Evolutionary conservation across 2,888 invertebrate genomes (phyloP).

Genomic region (Cryptus viduatorius): DNA sequence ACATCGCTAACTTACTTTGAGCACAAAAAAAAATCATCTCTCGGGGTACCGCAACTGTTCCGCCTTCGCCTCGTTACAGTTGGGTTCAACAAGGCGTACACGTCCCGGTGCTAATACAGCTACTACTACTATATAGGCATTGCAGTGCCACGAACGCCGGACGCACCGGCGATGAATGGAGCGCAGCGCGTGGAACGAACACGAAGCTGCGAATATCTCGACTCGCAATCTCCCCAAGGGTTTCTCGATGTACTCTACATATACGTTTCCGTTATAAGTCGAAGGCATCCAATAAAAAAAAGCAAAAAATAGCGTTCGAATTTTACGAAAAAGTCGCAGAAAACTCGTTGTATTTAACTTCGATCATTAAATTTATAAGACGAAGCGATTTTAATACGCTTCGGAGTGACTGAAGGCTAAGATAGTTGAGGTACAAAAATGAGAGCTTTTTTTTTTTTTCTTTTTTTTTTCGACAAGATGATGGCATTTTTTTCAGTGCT

Average conservation of each 20-base stretch:
- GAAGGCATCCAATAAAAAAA: conserved; percentile 10
- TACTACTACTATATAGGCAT: conserved; percentile 10
- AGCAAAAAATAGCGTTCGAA: too few relatives aligned
- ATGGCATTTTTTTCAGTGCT: background rate
- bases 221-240: conserved; percentile 33
- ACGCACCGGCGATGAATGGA: conserved; percentile 48
- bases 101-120: conserved; percentile 43
- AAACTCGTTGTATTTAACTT: background rate
- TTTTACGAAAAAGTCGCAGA: too few relatives aligned
- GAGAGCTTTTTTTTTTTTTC: background rate
- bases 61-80: conserved; percentile 44
- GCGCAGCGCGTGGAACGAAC: conserved; percentile 48
- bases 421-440: background rate
- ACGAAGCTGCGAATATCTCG: conserved; percentile 43
- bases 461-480: background rate
- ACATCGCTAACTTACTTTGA: background rate
- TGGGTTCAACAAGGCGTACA: conserved; percentile 50
- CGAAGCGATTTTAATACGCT: background rate
- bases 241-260: conserved; percentile 34
- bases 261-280: conserved; percentile 12
- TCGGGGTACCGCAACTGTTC: conserved; percentile 25
- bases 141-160: conserved; percentile 30
- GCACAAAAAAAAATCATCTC: conserved; percentile 29
- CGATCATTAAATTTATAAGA: background rate
- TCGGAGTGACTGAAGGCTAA: background rate